Conservation (phyloP, 2,113 vertebrate species). For the Nansenia antarctica region DNA sequence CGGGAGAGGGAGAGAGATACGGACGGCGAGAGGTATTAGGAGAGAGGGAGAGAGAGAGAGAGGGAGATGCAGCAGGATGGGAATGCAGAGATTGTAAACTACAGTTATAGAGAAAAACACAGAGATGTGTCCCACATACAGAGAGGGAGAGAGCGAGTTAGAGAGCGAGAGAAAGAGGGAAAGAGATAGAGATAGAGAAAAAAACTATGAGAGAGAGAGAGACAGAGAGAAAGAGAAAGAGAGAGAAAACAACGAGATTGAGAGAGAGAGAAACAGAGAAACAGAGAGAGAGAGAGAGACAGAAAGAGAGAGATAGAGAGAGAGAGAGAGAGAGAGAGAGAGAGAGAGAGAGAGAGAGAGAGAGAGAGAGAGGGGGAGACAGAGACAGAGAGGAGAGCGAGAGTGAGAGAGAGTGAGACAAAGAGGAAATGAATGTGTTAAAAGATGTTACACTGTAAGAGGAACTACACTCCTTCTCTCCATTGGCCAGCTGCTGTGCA, state of each 20-base stretch:
- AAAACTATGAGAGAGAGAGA: not conserved
- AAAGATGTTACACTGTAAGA: too few species aligned
- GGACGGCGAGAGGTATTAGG: not conserved
- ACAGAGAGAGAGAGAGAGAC: conserved; percentile 15
- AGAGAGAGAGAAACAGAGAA: conserved; percentile 17
- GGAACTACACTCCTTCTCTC: not conserved
- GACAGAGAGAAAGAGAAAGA: not conserved
- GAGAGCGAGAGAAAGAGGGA: not conserved
- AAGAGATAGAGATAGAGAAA: not conserved
- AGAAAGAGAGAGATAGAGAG: not conserved
- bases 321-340: conserved; percentile 15
- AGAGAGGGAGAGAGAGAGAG: not conserved
- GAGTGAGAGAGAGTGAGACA: too few species aligned
- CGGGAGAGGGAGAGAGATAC: not conserved
- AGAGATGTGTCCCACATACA: not conserved
- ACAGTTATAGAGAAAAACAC: conserved; percentile 2
- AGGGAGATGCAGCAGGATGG: not conserved
- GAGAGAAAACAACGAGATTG: too few species aligned
- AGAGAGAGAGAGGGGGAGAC: not conserved
- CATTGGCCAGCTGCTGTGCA: conserved; percentile 42
- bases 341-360: conserved; percentile 14
- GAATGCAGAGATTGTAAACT: too few species aligned
- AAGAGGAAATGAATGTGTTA: not conserved
- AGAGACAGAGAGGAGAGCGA: not conserved
- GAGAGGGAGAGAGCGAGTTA: not conserved